Percentiles rank a stretch among this genome's conserved stretches.
Conservation (phyloP, 2,888 invertebrate species). For the Rotaria macrura region DNA sequence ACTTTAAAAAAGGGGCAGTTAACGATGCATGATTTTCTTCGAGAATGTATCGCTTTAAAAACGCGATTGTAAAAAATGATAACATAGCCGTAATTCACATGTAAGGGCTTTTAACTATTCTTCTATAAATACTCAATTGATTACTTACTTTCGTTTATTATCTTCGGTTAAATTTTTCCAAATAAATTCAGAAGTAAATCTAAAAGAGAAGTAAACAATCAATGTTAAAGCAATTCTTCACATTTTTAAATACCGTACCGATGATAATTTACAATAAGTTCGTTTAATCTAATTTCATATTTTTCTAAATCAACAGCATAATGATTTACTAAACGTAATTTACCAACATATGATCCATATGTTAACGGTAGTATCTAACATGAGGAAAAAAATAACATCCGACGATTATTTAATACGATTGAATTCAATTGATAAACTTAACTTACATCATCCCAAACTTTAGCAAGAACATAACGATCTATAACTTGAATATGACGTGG, state of each 20-base stretch:
- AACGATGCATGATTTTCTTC: too few relatives aligned
- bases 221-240: too few relatives aligned
- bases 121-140: too few relatives aligned
- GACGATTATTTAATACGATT: neutral
- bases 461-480: neutral
- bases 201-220: neutral
- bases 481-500: neutral
- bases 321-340: constrained; percentile 1
- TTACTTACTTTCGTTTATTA: neutral
- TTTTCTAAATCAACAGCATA: neutral
- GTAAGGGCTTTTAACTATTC: too few relatives aligned
- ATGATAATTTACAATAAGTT: neutral
- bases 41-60: too few relatives aligned
- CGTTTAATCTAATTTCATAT: neutral
- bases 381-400: neutral
- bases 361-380: neutral
- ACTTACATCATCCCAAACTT: constrained; percentile 22
- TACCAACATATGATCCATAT: neutral
- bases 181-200: neutral
- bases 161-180: neutral
- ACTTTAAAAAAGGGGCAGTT: too few relatives aligned
- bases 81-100: too few relatives aligned
- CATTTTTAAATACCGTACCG: neutral
- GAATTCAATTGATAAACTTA: neutral
- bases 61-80: too few relatives aligned